Conservation (phyloP, 1,140 invertebrate species). For the Babylonia areolata region DNA sequence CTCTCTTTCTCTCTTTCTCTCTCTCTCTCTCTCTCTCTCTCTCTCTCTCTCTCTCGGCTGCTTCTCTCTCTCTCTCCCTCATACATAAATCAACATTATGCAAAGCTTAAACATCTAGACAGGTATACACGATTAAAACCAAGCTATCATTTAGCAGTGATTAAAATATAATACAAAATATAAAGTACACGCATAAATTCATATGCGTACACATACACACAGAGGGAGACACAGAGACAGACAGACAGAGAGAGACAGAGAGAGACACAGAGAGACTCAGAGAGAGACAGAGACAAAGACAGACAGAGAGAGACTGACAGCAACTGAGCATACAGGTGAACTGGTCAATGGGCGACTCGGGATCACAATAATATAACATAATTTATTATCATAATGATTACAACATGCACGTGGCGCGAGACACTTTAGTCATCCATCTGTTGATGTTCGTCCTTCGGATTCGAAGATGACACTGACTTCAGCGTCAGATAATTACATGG, state of each 20-base stretch:
- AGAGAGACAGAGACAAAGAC: too few relatives aligned
- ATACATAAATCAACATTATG: background rate
- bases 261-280: background rate
- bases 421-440: background rate
- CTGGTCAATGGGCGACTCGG: background rate
- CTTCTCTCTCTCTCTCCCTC: background rate
- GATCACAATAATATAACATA: background rate
- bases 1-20: background rate
- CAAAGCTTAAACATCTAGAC: background rate
- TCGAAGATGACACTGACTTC: background rate
- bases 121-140: background rate
- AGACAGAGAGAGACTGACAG: background rate
- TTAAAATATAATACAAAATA: background rate
- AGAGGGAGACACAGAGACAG: too few relatives aligned
- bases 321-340: background rate
- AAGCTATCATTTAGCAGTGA: too few relatives aligned
- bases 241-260: background rate
- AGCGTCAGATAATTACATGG: too few relatives aligned
- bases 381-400: background rate
- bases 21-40: background rate
- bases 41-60: too few relatives aligned
- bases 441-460: too few relatives aligned
- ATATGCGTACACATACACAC: background rate
- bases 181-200: background rate
- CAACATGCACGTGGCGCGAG: background rate